A percentile compares a stretch with the other conserved stretches of the same genome.
Conservation (phyloP, 2,888 invertebrate genomes). For the Trichopoda pennipes region DNA sequence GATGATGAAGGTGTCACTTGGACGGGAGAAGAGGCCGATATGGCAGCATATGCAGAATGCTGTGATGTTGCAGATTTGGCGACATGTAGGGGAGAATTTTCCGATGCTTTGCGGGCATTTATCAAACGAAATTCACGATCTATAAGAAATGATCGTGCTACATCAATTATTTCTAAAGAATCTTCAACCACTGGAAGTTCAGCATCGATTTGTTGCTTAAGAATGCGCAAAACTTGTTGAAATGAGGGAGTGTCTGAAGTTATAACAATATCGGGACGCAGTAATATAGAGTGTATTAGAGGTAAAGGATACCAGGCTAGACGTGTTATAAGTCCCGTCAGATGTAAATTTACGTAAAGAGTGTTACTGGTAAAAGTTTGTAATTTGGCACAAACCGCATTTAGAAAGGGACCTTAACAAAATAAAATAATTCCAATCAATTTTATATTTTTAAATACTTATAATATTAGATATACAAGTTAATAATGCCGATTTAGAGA, state of each 20-base stretch:
- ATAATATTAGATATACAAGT: no score
- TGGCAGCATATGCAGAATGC: conserved; percentile 76
- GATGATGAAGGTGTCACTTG: conserved; percentile 79
- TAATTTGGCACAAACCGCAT: conserved; percentile 89
- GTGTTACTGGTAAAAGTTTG: conserved; percentile 92
- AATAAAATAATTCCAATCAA: not conserved
- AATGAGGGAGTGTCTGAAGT: conserved; percentile 95
- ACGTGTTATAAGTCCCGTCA: conserved; percentile 92
- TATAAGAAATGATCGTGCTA: conserved; percentile 89
- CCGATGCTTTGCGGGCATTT: conserved; percentile 83
- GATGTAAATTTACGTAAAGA: conserved; percentile 91
- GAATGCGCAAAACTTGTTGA: conserved; percentile 90
- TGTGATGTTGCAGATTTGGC: conserved; percentile 78
- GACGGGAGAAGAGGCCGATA: conserved; percentile 78
- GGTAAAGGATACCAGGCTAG: conserved; percentile 95
- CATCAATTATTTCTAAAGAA: conserved; percentile 85
- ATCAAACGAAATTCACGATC: conserved; percentile 89
- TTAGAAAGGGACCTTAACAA: conserved; percentile 88
- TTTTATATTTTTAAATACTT: no score
- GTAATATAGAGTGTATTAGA: conserved; percentile 90
- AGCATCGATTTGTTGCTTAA: conserved; percentile 94
- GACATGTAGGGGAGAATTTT: conserved; percentile 78
- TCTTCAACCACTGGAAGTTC: conserved; percentile 83
- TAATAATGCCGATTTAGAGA: no score
- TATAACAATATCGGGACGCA: conserved; percentile 91